phyloP scores from a whole-genome alignment of 1,140 invertebrate genomes.

The Heterodera carotae region DNA sequence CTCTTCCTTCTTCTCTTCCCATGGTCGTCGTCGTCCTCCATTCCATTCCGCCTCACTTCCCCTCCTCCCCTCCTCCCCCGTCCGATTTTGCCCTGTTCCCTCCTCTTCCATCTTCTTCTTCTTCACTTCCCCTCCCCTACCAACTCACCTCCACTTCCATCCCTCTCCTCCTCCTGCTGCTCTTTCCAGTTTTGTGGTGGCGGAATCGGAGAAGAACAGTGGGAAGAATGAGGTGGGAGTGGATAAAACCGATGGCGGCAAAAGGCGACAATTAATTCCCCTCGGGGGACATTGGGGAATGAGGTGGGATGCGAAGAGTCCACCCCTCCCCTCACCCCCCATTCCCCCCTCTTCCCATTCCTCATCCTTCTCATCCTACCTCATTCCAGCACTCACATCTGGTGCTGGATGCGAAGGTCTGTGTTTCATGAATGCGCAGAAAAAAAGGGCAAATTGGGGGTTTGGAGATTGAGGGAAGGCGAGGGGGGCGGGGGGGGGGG shows the following conservation, averaged over 20 bases:
- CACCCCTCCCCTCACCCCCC: not conserved
- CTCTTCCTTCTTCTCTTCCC: too few relatives aligned
- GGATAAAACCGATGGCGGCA: constrained; percentile 20
- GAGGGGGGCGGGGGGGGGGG: not conserved
- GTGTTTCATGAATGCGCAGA: constrained; percentile 5
- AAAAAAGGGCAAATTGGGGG: constrained; percentile 11
- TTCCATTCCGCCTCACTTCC: constrained; percentile 8
- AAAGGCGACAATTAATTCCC: constrained; percentile 21
- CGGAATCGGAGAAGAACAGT: not conserved
- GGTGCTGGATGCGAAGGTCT: not conserved
- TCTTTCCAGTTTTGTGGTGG: not conserved
- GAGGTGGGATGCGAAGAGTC: not conserved
- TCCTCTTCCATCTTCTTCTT: not conserved
- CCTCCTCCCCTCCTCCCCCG: not conserved
- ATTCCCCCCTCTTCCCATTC: not conserved
- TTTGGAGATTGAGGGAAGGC: constrained; percentile 3
- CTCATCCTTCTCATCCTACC: not conserved
- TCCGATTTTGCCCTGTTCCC: not conserved
- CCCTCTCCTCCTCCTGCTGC: too few relatives aligned
- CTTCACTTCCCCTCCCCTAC: not conserved
- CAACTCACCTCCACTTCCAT: not conserved
- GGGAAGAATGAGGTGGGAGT: not conserved
- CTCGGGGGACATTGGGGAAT: not conserved
- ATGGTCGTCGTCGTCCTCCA: not conserved
- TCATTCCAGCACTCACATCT: constrained; percentile 16